These are phyloP conservation scores for Pedetes capensis DNA, from an alignment of 2,113 vertebrate species.

Conservation along the genomic window DNA sequence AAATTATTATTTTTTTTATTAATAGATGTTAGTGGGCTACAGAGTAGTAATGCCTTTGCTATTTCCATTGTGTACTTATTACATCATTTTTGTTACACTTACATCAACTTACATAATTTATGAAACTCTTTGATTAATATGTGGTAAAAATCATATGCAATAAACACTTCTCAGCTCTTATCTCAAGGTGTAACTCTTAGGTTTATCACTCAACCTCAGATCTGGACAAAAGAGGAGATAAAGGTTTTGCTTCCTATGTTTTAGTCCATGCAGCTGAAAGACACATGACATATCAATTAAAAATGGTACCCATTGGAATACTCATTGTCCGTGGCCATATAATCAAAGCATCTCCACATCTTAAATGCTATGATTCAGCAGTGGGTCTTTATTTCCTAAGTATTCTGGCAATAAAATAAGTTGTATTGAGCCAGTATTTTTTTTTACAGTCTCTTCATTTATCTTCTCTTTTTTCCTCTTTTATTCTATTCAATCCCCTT, in stretches of 20 bases:
- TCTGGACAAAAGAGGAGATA: background rate
- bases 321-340: no score
- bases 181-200: background rate
- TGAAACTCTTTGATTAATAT: no score
- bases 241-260: background rate
- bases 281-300: background rate
- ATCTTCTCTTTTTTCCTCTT: background rate
- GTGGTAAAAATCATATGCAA: no score
- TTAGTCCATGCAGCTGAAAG: constrained; percentile 2
- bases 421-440: background rate
- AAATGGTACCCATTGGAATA: background rate
- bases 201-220: background rate
- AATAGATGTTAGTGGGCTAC: no score
- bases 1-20: no score
- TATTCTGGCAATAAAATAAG: background rate
- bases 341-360: background rate
- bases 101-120: no score
- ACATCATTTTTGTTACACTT: no score
- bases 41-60: no score
- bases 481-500: background rate
- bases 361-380: background rate
- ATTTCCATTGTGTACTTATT: no score
- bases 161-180: background rate
- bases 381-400: background rate
- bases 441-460: background rate